Evolutionary conservation across 2,888 invertebrate species (phyloP).

Genomic region (Melinaea menophilus): DNA sequence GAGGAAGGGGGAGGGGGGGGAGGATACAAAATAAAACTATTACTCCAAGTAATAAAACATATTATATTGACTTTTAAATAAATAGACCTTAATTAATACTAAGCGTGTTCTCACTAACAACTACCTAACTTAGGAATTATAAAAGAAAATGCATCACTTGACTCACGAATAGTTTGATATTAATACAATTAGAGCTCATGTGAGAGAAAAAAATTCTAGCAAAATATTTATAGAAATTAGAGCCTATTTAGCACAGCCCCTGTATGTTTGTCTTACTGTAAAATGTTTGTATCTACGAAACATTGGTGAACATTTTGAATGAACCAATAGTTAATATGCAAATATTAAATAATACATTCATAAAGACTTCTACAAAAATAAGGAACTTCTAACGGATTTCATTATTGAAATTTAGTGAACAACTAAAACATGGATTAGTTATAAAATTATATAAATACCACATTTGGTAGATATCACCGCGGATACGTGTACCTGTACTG

Average conservation of each 20-base stretch:
- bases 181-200: slow-evolving; percentile 19
- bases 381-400: slow-evolving; percentile 19
- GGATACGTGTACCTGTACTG: slow-evolving; percentile 21
- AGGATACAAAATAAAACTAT: slow-evolving; percentile 43
- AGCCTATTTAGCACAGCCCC: slow-evolving; percentile 40
- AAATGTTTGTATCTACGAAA: not conserved
- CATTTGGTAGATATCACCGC: slow-evolving; percentile 37
- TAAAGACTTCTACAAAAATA: slow-evolving; percentile 12
- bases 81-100: slow-evolving; percentile 69
- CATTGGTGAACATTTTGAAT: slow-evolving; percentile 25
- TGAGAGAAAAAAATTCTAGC: slow-evolving; percentile 22
- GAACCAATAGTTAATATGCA: slow-evolving; percentile 10
- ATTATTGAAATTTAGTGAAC: slow-evolving; percentile 10
- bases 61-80: slow-evolving; percentile 77
- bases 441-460: slow-evolving; percentile 19
- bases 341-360: not conserved
- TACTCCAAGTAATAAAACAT: slow-evolving; percentile 62
- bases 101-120: slow-evolving; percentile 68
- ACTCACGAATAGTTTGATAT: slow-evolving; percentile 38
- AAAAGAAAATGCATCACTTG: slow-evolving; percentile 61
- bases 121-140: slow-evolving; percentile 50
- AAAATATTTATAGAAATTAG: slow-evolving; percentile 26
- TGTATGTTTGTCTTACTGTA: slow-evolving; percentile 26
- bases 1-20: no score
- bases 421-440: slow-evolving; percentile 3